Conservation (phyloP, 2,888 invertebrate genomes). For the Odontomyia ornata region DNA sequence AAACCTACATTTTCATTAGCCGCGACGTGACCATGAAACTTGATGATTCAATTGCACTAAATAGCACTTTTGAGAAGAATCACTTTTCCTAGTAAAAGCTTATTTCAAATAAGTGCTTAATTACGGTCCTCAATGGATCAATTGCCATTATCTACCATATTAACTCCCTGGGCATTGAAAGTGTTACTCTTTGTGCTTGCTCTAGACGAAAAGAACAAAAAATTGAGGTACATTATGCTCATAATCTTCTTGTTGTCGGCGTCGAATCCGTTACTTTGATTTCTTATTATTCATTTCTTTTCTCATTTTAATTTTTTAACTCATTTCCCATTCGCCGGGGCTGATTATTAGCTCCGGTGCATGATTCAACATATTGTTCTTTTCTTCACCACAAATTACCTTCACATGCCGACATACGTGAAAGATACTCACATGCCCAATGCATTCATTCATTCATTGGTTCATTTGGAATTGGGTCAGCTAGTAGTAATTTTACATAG, state of each 20-base stretch:
- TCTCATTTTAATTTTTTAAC: conserved; percentile 8
- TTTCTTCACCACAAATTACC: conserved; percentile 1
- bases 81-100: too few relatives aligned
- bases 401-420: not conserved
- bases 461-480: conserved; percentile 28
- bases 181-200: not conserved
- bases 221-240: not conserved
- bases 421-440: not conserved
- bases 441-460: conserved; percentile 12
- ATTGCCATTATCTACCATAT: too few relatives aligned
- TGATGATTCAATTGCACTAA: too few relatives aligned
- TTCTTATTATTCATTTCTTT: conserved; percentile 27
- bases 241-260: conserved; percentile 1
- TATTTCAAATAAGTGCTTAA: too few relatives aligned
- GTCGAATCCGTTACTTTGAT: conserved; percentile 28
- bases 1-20: too few relatives aligned
- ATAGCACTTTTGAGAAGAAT: too few relatives aligned
- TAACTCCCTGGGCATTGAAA: too few relatives aligned
- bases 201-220: conserved; percentile 21
- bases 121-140: too few relatives aligned
- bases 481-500: conserved; percentile 41
- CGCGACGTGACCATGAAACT: too few relatives aligned
- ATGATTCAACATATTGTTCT: conserved; percentile 12
- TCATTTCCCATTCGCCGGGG: not conserved
- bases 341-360: conserved; percentile 25